Percentiles rank a stretch among this genome's conserved stretches.
These are phyloP conservation scores for Pyrochroa serraticornis DNA, from an alignment of 2,888 invertebrate genomes.

Conservation along the genomic window DNA sequence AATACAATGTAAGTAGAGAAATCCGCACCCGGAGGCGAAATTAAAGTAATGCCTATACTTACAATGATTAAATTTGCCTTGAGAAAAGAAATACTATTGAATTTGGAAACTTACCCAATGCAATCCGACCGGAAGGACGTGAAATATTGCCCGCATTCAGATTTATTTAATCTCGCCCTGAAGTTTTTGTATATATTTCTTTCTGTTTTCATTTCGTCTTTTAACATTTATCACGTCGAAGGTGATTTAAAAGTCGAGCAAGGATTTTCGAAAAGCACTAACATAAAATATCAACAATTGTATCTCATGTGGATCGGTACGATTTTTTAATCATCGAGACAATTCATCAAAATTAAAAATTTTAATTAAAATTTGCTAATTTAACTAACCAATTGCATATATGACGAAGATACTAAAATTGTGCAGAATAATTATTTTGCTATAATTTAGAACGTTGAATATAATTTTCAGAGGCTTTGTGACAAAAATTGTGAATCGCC, in stretches of 20 bases:
- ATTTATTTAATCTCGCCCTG: slow-evolving; percentile 26
- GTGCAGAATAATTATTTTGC: too few relatives aligned
- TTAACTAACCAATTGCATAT: too few relatives aligned
- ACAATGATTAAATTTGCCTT: slow-evolving; percentile 29
- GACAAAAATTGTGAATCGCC: too few relatives aligned
- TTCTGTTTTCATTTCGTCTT: slow-evolving; percentile 24
- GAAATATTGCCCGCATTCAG: slow-evolving; percentile 30
- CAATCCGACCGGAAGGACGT: slow-evolving; percentile 19
- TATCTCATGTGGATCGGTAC: too few relatives aligned
- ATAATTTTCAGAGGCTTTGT: too few relatives aligned
- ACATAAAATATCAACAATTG: too few relatives aligned
- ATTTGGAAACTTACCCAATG: slow-evolving; percentile 24
- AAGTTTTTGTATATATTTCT: slow-evolving; percentile 20
- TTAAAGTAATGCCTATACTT: slow-evolving; percentile 22
- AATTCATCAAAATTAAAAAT: too few relatives aligned
- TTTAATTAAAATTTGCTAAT: too few relatives aligned
- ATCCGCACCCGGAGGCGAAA: slow-evolving; percentile 3
- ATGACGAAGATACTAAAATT: too few relatives aligned
- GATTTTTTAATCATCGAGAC: too few relatives aligned
- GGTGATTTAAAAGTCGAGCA: slow-evolving; percentile 1
- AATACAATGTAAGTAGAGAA: slow-evolving; percentile 76
- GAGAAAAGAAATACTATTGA: slow-evolving; percentile 21
- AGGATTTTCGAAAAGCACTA: too few relatives aligned
- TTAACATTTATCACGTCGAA: slow-evolving; percentile 22
- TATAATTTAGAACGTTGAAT: too few relatives aligned